Evolutionary conservation across 2,888 invertebrate genomes (phyloP), one percentile per base, ranked within the genome.

Genomic region (Himalopsyche japonica): DNA sequence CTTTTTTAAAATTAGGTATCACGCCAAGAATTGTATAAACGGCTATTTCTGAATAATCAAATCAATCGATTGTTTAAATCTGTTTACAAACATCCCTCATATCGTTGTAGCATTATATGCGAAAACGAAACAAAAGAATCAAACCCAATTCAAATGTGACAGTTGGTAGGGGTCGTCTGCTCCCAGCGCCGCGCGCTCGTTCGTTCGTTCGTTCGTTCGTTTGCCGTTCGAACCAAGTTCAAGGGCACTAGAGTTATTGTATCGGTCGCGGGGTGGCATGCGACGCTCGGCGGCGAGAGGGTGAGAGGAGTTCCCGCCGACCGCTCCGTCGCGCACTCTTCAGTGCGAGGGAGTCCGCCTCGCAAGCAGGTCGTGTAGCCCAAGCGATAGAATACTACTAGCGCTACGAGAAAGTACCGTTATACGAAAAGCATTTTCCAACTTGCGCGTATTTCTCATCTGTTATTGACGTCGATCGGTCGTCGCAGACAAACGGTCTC

Each of bases 281-380:
- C 64, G 57, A 77, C 24, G 37, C 88, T 88, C 88, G 89, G 90
- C 15, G 87, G 88, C 87, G 85, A 81, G 86, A 86, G 86, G 88
- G 88, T 91, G 91, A 90, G 91, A 91, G 90, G 90, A 91, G 90
- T 89, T 90, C 90, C 91, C 91, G 91, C 91, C 91, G 91, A 91
- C 91, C 92, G 90, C 90, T 90, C 89, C 90, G 89, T 90, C 90
- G 89, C 88, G 91, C 89, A 92, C 93, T 93, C 77, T 91, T 91
- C 92, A 92, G 92, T 93, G 92, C 92, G 91, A 92, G 92, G 92
- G 92, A 92, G 91, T 92, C 91, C 92, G 92, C 91, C 91, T 91
- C 91, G 92, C 92, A 91, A 91, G 91, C 91, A 91, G 92, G 92
- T 92, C 92, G 92, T 92, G 85, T 91, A 92, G 92, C 92, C 91